Evolutionary conservation across 2,888 invertebrate species (phyloP).

Genomic region (Melanostoma scalare): DNA sequence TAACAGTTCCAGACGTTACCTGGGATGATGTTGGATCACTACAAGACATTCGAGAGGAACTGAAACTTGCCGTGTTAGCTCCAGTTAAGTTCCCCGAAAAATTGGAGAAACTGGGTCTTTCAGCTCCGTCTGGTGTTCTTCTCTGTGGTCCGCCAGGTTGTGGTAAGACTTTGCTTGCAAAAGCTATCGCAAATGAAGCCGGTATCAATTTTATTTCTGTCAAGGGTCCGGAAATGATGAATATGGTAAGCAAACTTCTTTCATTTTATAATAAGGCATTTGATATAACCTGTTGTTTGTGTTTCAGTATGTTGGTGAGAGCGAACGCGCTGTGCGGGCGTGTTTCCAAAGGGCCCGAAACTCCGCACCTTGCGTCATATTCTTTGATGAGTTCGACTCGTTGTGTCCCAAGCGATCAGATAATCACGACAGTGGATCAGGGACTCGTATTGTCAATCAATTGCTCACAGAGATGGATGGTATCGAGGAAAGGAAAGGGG

Average conservation of each 20-base stretch:
- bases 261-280: not conserved
- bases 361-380: conserved; percentile 98
- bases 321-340: conserved; percentile 97
- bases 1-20: conserved; percentile 97
- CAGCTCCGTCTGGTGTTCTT: conserved; percentile 93
- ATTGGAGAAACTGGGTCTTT: conserved; percentile 90
- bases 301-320: conserved; percentile 96
- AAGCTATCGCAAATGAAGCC: conserved; percentile 99
- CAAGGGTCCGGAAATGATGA: conserved; percentile 98
- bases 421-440: conserved; percentile 87
- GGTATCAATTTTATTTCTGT: conserved; percentile 99
- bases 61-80: conserved; percentile 95
- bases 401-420: conserved; percentile 94
- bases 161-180: conserved; percentile 97
- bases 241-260: conserved; percentile 88
- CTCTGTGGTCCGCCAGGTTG: conserved; percentile 98
- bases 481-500: conserved; percentile 93
- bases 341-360: conserved; percentile 97
- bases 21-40: conserved; percentile 99
- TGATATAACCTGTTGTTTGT: conserved; percentile 41
- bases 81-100: conserved; percentile 94
- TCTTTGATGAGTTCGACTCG: conserved; percentile 99
- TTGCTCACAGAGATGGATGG: conserved; percentile 99
- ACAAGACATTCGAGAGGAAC: conserved; percentile 91
- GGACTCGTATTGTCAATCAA: conserved; percentile 96